Percentiles rank a stretch among this genome's conserved stretches.
Evolutionary conservation across 2,888 invertebrate species (phyloP).

Genomic region (Drosophila diplacantha): DNA sequence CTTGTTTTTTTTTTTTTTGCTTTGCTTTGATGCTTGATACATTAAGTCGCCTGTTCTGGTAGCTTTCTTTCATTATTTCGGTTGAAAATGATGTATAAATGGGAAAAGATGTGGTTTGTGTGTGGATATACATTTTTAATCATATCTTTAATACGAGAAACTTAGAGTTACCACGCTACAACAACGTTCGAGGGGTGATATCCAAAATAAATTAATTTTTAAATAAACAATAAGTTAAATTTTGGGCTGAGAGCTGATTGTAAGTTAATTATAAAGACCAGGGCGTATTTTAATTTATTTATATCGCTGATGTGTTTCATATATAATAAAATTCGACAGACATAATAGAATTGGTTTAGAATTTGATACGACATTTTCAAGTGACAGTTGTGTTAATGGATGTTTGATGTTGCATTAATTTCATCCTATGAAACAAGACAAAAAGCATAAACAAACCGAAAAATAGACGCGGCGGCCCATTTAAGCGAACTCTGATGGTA

Average conservation of each 20-base stretch:
- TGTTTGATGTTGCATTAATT: constrained; percentile 12
- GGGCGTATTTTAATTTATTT: constrained; percentile 20
- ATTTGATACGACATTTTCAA: constrained; percentile 33
- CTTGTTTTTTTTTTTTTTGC: constrained; percentile 45
- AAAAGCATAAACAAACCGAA: constrained; percentile 48
- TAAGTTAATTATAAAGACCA: background rate
- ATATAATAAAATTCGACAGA: constrained; percentile 47
- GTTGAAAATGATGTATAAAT: constrained; percentile 4
- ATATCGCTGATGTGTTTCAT: constrained; percentile 20
- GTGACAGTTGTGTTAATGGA: constrained; percentile 23
- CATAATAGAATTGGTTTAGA: constrained; percentile 21
- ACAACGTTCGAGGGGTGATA: constrained; percentile 51
- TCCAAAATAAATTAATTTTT: constrained; percentile 37
- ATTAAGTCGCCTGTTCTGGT: constrained; percentile 19
- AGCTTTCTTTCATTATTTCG: constrained; percentile 3
- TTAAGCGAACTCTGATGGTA: constrained; percentile 24
- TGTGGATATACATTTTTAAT: constrained; percentile 17
- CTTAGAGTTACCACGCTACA: constrained; percentile 47
- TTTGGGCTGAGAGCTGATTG: constrained; percentile 23
- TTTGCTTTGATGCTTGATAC: constrained; percentile 42
- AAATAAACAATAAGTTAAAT: constrained; percentile 24
- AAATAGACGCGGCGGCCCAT: constrained; percentile 45
- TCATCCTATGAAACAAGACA: constrained; percentile 39
- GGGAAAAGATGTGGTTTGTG: constrained; percentile 5
- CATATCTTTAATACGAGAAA: constrained; percentile 47